Evolutionary conservation across 2,888 invertebrate species (phyloP).

Genomic region (Phyllotreta striolata): DNA sequence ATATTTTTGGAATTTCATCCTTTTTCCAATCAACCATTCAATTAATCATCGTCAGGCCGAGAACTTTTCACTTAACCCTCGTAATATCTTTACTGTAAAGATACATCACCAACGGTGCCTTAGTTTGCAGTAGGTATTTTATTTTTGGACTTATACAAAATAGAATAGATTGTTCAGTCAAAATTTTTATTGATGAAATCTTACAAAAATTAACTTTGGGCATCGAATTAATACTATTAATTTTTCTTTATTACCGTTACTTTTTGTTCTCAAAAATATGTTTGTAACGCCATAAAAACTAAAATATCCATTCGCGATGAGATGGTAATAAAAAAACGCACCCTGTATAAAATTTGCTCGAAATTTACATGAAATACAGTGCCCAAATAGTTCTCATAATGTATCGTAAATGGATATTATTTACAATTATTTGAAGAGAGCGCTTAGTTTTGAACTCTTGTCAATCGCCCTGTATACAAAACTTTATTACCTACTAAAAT

Average conservation of each 20-base stretch:
- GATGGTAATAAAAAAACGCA: no score
- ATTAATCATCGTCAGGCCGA: no score
- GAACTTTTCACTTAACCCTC: no score
- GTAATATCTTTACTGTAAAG: no score
- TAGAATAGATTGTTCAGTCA: constrained; percentile 10
- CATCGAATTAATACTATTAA: constrained; percentile 23
- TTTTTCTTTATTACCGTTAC: constrained; percentile 9
- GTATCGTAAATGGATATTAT: no score
- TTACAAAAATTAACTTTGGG: constrained; percentile 29
- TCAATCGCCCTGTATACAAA: constrained; percentile 16
- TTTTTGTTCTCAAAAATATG: background rate
- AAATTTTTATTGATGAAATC: constrained; percentile 15
- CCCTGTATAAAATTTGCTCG: background rate
- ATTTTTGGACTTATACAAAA: background rate
- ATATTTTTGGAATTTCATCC: no score
- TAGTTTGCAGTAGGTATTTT: background rate
- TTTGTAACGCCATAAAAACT: background rate
- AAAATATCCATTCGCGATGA: background rate
- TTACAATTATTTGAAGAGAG: background rate
- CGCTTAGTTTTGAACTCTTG: constrained; percentile 1
- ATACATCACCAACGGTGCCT: no score
- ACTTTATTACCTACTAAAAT: constrained; percentile 11
- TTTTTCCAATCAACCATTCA: no score
- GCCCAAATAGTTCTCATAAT: no score
- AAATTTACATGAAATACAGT: background rate